Conservation (phyloP, 2,888 invertebrate species). For the Eupithecia exiguata region DNA sequence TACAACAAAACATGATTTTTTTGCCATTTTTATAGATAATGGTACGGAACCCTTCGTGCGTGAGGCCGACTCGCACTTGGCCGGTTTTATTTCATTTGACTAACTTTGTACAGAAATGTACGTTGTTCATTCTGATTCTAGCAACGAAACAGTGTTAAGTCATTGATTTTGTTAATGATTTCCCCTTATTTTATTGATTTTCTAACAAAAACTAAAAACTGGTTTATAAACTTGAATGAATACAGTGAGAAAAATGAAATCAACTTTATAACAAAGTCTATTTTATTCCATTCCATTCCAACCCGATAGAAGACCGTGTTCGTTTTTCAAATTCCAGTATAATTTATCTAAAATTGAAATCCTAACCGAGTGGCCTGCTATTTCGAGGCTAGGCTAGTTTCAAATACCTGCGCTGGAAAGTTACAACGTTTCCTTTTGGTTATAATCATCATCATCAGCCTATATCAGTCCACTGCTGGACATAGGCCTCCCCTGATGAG, state of each 20-base stretch:
- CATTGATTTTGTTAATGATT: background rate
- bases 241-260: background rate
- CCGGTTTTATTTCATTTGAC: no score
- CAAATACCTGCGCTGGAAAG: background rate
- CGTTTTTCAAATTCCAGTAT: slow-evolving; percentile 46
- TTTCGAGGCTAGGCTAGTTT: slow-evolving; percentile 4
- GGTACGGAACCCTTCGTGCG: no score
- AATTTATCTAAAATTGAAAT: slow-evolving; percentile 57
- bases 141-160: background rate
- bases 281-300: slow-evolving; percentile 13
- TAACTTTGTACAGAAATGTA: background rate
- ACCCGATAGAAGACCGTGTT: slow-evolving; percentile 14
- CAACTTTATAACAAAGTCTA: background rate
- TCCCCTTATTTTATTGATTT: background rate
- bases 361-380: slow-evolving; percentile 42
- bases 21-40: no score
- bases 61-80: no score
- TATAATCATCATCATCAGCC: no score
- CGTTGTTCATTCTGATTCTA: background rate
- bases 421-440: background rate
- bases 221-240: background rate
- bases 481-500: no score
- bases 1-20: no score
- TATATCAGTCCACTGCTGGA: no score
- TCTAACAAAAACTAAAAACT: background rate